Conservation (phyloP, 2,888 invertebrate genomes). For the Terebella lapidaria region DNA sequence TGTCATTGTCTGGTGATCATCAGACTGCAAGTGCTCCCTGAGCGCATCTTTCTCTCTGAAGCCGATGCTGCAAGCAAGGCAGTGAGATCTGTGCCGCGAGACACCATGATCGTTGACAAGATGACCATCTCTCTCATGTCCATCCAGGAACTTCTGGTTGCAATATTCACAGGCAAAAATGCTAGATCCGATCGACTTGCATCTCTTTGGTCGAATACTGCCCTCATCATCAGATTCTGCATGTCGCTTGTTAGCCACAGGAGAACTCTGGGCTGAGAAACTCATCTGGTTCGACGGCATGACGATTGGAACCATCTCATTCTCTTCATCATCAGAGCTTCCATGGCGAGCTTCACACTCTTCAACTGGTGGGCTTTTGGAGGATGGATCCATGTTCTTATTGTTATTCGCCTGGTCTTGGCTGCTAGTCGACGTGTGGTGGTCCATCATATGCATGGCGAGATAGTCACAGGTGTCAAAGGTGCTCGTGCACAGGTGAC, state of each 20-base stretch:
- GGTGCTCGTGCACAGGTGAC: constrained; percentile 3
- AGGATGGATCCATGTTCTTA: neutral
- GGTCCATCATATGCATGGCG: constrained; percentile 25
- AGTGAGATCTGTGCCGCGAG: neutral
- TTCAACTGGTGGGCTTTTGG: neutral
- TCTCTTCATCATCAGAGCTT: neutral
- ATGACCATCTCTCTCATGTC: neutral
- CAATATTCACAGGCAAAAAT: neutral
- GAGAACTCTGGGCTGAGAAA: too few species aligned
- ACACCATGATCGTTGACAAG: neutral
- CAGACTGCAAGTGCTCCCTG: neutral
- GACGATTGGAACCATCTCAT: neutral
- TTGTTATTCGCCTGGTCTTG: neutral
- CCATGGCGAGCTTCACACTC: neutral
- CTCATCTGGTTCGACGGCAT: neutral
- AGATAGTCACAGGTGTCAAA: constrained; percentile 19
- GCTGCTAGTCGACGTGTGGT: constrained; percentile 1
- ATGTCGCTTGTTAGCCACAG: neutral
- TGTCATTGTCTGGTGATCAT: neutral
- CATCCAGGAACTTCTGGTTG: neutral
- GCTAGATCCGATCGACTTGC: neutral
- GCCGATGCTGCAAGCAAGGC: constrained; percentile 5
- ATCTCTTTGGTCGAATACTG: neutral
- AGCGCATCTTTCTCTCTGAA: constrained; percentile 2
- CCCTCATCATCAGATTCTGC: neutral